Evolutionary conservation across 2,113 vertebrate species (phyloP).

Genomic region (Pleuronectes platessa): DNA sequence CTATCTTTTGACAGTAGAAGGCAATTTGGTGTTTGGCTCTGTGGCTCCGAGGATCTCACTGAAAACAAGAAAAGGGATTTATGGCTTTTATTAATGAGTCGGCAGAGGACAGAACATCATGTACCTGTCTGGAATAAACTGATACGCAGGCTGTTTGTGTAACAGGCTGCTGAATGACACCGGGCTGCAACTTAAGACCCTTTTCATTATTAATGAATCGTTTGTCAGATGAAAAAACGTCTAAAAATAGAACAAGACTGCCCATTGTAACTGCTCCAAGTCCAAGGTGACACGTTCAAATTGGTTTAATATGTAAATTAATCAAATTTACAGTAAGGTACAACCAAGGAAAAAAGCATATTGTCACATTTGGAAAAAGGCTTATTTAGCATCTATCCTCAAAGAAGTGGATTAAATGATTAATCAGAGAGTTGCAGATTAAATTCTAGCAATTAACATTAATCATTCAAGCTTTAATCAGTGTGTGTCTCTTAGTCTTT

Average conservation of each 20-base stretch:
- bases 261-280: neutral
- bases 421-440: too few species aligned
- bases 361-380: too few species aligned
- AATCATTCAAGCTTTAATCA: too few species aligned
- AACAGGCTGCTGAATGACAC: neutral
- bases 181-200: neutral
- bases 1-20: slow-evolving; percentile 69
- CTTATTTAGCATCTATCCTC: too few species aligned
- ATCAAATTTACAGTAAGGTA: too few species aligned
- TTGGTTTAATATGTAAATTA: too few species aligned
- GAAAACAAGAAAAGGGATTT: slow-evolving; percentile 18
- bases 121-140: neutral
- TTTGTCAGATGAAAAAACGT: too few species aligned
- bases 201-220: neutral
- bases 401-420: too few species aligned
- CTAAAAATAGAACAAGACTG: neutral
- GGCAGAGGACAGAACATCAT: neutral
- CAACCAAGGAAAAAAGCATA: too few species aligned
- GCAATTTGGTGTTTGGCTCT: slow-evolving; percentile 41
- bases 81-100: slow-evolving; percentile 1
- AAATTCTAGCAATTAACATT: too few species aligned
- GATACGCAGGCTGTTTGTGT: neutral
- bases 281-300: neutral
- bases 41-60: slow-evolving; percentile 61
- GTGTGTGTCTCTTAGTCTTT: too few species aligned